Conservation (phyloP, 2,888 invertebrate species). For the Latrodectus elegans region DNA sequence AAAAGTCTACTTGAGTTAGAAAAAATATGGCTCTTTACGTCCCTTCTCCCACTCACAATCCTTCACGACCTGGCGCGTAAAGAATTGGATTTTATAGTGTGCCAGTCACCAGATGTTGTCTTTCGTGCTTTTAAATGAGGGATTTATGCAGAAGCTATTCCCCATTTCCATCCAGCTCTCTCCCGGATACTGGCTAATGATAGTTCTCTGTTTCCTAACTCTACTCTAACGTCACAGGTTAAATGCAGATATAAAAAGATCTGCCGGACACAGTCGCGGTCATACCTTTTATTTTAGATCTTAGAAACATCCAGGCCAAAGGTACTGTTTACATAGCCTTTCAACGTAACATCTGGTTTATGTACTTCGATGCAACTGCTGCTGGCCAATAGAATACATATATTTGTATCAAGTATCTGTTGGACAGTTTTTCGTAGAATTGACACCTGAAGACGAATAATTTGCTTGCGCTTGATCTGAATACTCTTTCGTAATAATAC, state of each 20-base stretch:
- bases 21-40: no score
- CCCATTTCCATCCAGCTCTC: constrained; percentile 6
- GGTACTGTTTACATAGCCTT: constrained; percentile 21
- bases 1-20: no score
- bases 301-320: constrained; percentile 40
- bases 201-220: constrained; percentile 14
- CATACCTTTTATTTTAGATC: constrained; percentile 50
- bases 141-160: constrained; percentile 38
- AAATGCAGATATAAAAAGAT: constrained; percentile 53
- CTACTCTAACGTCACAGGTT: constrained; percentile 61
- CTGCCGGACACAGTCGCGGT: constrained; percentile 47
- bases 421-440: neutral
- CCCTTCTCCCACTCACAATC: constrained; percentile 14
- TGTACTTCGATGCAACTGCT: neutral
- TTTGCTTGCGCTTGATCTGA: no score
- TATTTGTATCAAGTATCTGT: neutral
- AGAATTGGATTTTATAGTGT: constrained; percentile 69
- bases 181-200: constrained; percentile 42
- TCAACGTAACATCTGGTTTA: constrained; percentile 33
- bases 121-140: constrained; percentile 61
- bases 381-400: neutral
- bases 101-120: constrained; percentile 66
- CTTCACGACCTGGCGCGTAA: constrained; percentile 33
- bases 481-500: no score
- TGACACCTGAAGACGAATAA: no score